These are phyloP conservation scores for Isurus oxyrinchus DNA, from an alignment of 2,113 vertebrate genomes.

Conservation along the genomic window DNA sequence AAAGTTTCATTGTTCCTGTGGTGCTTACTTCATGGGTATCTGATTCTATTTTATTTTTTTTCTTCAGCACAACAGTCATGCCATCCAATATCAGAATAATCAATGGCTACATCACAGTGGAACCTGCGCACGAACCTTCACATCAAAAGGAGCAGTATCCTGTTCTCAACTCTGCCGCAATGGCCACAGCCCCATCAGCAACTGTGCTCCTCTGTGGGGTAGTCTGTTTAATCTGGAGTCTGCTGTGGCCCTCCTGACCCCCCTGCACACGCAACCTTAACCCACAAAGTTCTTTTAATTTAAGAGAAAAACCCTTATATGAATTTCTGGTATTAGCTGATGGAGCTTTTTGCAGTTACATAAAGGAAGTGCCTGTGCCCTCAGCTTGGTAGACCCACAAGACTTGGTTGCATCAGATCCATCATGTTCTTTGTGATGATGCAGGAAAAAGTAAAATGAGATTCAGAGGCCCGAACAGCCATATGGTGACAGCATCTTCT, in stretches of 20 bases:
- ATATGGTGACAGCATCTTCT: constrained; percentile 58
- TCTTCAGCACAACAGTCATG: constrained; percentile 67
- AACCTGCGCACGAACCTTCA: constrained; percentile 52
- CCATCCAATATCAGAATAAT: constrained; percentile 70
- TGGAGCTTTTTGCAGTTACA: neutral
- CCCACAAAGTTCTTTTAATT: neutral
- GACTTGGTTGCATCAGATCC: neutral
- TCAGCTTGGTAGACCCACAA: neutral
- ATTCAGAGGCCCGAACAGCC: neutral
- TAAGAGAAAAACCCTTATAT: neutral
- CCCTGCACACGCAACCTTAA: neutral
- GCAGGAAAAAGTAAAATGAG: neutral
- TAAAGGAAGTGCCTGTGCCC: neutral
- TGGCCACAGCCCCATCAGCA: constrained; percentile 41
- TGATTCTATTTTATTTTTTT: constrained; percentile 40
- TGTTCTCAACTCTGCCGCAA: neutral
- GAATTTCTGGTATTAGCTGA: neutral
- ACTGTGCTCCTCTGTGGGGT: constrained; percentile 49
- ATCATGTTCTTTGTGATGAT: neutral
- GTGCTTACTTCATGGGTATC: constrained; percentile 39
- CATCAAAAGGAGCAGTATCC: neutral
- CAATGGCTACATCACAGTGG: constrained; percentile 71
- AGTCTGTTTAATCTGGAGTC: constrained; percentile 51
- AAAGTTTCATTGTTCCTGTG: neutral
- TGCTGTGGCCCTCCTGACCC: constrained; percentile 76